These are phyloP conservation scores for Takifugu flavidus DNA, from an alignment of 2,113 vertebrate species.

Conservation along the genomic window DNA sequence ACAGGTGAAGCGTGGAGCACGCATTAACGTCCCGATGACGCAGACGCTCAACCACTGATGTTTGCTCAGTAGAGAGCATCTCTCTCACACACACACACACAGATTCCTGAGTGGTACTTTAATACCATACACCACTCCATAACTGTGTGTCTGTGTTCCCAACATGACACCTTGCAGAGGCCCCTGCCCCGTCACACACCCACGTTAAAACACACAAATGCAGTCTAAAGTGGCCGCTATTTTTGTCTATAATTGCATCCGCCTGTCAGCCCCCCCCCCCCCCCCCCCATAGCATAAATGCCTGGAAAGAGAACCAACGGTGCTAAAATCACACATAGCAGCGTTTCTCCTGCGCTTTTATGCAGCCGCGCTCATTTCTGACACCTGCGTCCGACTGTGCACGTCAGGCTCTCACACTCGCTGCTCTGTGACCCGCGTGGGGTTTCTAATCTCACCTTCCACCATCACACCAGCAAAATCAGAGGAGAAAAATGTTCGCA, in stretches of 20 bases:
- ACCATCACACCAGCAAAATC: conserved; percentile 8
- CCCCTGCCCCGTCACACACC: background rate
- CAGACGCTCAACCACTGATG: too few relatives aligned
- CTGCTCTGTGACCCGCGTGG: conserved; percentile 24
- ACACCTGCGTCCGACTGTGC: conserved; percentile 16
- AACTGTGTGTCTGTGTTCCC: too few relatives aligned
- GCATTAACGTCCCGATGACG: too few relatives aligned
- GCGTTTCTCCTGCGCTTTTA: conserved; percentile 1
- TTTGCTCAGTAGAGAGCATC: too few relatives aligned
- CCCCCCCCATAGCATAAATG: background rate
- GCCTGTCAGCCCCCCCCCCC: background rate
- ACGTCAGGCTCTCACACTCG: conserved; percentile 13
- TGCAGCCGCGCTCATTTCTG: conserved; percentile 16
- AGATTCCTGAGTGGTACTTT: too few relatives aligned
- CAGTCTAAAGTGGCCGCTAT: background rate
- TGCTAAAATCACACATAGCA: background rate
- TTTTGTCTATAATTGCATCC: conserved; percentile 3
- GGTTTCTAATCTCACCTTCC: conserved; percentile 26
- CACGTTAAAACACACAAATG: conserved; percentile 8
- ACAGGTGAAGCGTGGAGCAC: too few relatives aligned
- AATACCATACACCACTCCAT: too few relatives aligned
- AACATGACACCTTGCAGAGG: too few relatives aligned
- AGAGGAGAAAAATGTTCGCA: too few relatives aligned
- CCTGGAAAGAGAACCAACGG: conserved; percentile 5
- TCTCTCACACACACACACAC: too few relatives aligned